Conservation (phyloP, 2,888 invertebrate genomes). For the Agrotis ipsilon region DNA sequence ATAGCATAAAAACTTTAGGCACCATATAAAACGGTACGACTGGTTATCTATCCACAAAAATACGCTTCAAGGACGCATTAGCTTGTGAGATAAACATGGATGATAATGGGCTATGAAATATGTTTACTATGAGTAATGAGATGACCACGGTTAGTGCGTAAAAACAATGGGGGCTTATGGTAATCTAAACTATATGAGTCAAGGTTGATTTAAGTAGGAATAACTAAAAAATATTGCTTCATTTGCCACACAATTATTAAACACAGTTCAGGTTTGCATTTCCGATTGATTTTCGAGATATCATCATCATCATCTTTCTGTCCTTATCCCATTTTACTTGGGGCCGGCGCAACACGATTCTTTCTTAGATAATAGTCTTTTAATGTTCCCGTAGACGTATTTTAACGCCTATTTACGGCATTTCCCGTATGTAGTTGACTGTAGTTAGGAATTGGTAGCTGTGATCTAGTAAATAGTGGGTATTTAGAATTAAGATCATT, state of each 20-base stretch:
- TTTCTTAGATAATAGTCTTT: too few species aligned
- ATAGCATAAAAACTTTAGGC: conserved; percentile 1
- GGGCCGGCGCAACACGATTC: too few species aligned
- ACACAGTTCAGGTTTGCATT: too few species aligned
- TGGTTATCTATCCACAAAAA: conserved; percentile 35
- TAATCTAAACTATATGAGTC: conserved; percentile 7
- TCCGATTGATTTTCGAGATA: too few species aligned
- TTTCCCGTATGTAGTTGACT: background rate
- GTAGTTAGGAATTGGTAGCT: background rate
- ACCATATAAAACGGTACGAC: conserved; percentile 5
- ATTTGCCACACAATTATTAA: too few species aligned
- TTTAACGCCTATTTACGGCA: too few species aligned
- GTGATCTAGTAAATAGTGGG: too few species aligned
- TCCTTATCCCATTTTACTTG: too few species aligned
- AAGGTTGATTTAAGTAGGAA: background rate
- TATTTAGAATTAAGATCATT: too few species aligned
- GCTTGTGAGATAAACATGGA: conserved; percentile 18
- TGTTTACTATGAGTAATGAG: conserved; percentile 17
- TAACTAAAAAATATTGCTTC: background rate
- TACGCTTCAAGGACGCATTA: conserved; percentile 36
- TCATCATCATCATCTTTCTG: too few species aligned
- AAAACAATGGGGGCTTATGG: conserved; percentile 27
- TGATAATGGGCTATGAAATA: conserved; percentile 6
- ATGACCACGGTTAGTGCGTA: conserved; percentile 3
- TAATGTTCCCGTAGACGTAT: too few species aligned